Conservation (phyloP, 1,140 invertebrate species). For the Drosophila tani region DNA sequence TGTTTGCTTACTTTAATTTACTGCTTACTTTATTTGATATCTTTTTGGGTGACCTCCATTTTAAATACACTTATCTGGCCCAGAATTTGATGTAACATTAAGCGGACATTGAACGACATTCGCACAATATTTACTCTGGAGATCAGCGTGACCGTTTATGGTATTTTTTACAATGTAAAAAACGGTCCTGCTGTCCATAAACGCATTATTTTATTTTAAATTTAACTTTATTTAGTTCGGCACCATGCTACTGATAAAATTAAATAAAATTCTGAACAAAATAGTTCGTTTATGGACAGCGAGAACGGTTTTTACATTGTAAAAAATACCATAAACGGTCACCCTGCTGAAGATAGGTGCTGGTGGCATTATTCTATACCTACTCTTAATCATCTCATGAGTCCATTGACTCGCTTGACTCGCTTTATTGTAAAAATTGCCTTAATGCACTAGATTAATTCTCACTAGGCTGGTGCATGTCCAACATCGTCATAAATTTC, state of each 20-base stretch:
- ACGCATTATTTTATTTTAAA: too few species aligned
- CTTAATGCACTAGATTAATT: constrained; percentile 43
- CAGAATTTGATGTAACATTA: too few species aligned
- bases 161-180: too few species aligned
- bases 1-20: background rate
- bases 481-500: constrained; percentile 29
- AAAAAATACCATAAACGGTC: too few species aligned
- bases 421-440: constrained; percentile 45
- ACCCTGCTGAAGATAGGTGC: constrained; percentile 18
- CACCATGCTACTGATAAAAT: too few species aligned
- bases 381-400: constrained; percentile 29
- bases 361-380: constrained; percentile 20
- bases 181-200: too few species aligned
- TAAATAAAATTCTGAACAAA: too few species aligned
- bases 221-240: too few species aligned
- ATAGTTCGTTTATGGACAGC: too few species aligned
- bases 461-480: constrained; percentile 34
- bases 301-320: too few species aligned
- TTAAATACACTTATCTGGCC: constrained; percentile 4
- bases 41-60: constrained; percentile 19
- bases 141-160: too few species aligned
- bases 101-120: too few species aligned
- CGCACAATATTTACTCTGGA: constrained; percentile 24
- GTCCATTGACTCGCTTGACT: constrained; percentile 44
- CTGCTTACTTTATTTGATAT: constrained; percentile 10